phyloP scores from a whole-genome alignment of 1,140 invertebrate genomes.

The Meloidogyne hapla region DNA sequence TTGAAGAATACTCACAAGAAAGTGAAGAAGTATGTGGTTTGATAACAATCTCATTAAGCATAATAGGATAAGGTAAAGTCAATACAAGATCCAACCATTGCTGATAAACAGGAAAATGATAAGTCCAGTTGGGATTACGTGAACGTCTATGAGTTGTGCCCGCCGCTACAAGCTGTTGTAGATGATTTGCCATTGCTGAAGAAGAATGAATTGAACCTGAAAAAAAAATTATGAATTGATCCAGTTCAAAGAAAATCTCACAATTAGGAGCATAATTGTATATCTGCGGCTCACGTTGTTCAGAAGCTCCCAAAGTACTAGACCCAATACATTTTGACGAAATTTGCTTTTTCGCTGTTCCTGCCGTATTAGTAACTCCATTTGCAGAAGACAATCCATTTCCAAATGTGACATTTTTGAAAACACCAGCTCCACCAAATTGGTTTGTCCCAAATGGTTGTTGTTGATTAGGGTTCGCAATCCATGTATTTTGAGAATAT shows the following conservation, averaged over 20 bases:
- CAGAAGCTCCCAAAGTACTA: not conserved
- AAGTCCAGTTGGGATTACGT: constrained; percentile 37
- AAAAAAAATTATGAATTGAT: not conserved
- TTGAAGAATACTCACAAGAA: not conserved
- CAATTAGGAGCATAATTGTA: constrained; percentile 28
- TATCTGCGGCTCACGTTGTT: not conserved
- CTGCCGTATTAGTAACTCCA: not conserved
- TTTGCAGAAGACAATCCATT: not conserved
- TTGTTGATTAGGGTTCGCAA: not conserved
- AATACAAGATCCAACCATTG: constrained; percentile 43
- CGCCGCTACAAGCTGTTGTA: constrained; percentile 2
- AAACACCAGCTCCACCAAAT: not conserved
- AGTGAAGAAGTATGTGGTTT: constrained; percentile 25
- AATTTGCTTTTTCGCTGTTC: constrained; percentile 8
- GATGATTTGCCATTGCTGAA: constrained; percentile 23
- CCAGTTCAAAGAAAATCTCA: not conserved
- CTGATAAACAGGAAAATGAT: constrained; percentile 32
- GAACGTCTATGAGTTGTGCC: constrained; percentile 14
- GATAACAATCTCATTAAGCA: constrained; percentile 37
- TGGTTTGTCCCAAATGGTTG: not conserved
- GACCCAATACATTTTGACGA: not conserved
- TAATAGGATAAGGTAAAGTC: constrained; percentile 41
- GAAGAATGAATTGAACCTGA: constrained; percentile 21
- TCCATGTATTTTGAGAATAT: not conserved
- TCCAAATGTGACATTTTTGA: not conserved